Percentiles rank a stretch among this genome's conserved stretches.
These are phyloP conservation scores for Paradisaea rubra DNA, from an alignment of 2,113 vertebrate genomes.

Conservation along the genomic window DNA sequence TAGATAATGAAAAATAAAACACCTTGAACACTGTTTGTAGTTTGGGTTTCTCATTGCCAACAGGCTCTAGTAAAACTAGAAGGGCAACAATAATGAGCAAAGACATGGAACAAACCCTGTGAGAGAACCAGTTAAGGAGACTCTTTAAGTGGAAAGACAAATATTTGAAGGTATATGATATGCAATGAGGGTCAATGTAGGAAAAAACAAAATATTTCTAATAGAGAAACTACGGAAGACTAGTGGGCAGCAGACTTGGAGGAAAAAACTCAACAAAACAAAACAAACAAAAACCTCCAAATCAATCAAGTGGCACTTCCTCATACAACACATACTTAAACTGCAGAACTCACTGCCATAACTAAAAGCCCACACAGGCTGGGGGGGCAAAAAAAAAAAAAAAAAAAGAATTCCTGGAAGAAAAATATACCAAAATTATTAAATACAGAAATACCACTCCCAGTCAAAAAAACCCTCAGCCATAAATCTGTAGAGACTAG, in stretches of 20 bases:
- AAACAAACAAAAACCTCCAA: not conserved
- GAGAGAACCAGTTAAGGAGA: not conserved
- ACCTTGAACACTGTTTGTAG: not conserved
- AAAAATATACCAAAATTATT: not conserved
- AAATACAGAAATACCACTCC: not conserved
- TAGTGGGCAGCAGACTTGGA: not conserved
- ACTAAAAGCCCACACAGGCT: not conserved
- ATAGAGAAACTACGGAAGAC: not conserved
- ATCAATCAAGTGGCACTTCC: constrained; percentile 2
- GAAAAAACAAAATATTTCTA: not conserved
- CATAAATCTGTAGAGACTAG: not conserved
- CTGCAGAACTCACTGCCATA: not conserved
- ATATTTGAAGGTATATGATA: not conserved
- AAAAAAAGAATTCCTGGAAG: not conserved
- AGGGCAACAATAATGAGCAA: not conserved
- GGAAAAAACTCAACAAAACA: not conserved
- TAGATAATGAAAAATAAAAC: not conserved
- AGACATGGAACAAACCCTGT: not conserved
- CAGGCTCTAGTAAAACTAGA: not conserved
- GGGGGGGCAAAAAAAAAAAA: rapidly evolving
- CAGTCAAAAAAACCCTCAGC: not conserved
- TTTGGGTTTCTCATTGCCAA: not conserved
- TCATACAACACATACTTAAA: constrained; percentile 5
- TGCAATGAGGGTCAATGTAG: not conserved
- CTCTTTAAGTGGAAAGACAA: not conserved